Evolutionary conservation across 2,113 vertebrate genomes (phyloP).

Genomic region (Paratilapia polleni): DNA sequence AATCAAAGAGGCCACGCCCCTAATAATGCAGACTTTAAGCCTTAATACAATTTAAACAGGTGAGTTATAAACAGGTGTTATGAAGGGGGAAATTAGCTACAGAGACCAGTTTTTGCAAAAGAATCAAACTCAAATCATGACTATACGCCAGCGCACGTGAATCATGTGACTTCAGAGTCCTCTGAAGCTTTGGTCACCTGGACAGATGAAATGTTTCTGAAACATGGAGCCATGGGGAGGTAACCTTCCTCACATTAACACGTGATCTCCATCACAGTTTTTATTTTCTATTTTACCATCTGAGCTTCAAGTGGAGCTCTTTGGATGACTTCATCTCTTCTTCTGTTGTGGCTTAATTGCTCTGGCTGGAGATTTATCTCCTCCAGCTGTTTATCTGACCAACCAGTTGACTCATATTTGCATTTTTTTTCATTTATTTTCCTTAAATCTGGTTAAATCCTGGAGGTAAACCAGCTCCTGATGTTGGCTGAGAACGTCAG

Average conservation of each 20-base stretch:
- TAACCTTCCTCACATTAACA: neutral
- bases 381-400: neutral
- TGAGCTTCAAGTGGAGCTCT: neutral
- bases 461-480: neutral
- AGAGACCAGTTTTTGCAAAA: neutral
- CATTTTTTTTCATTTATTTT: too few relatives aligned
- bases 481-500: too few relatives aligned
- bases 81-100: neutral
- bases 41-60: neutral
- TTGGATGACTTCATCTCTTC: neutral
- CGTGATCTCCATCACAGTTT: neutral
- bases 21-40: accelerated
- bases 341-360: neutral
- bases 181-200: neutral
- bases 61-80: neutral
- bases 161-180: too few relatives aligned
- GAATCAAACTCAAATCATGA: too few relatives aligned
- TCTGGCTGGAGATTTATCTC: neutral
- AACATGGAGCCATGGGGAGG: too few relatives aligned
- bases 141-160: too few relatives aligned
- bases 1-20: neutral
- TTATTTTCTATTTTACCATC: neutral
- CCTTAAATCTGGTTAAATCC: too few relatives aligned
- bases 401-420: too few relatives aligned
- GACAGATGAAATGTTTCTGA: neutral